Evolutionary conservation across 2,888 invertebrate genomes (phyloP).

Genomic region (Cryptocephalus primarius): DNA sequence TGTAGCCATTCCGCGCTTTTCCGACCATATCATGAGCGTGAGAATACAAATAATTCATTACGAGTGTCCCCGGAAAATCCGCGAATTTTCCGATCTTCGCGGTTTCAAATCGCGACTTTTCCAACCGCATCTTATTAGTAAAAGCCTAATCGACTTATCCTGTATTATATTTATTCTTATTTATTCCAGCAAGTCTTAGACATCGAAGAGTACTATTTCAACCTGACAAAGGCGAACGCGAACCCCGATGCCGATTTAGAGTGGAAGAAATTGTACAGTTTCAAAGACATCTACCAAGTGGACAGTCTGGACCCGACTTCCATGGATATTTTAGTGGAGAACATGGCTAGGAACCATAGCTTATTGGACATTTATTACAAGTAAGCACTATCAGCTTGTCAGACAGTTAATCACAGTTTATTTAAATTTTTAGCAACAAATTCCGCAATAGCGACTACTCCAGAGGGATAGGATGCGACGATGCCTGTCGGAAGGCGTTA

Average conservation of each 20-base stretch:
- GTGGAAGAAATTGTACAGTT: conserved; percentile 66
- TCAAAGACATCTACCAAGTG: conserved; percentile 54
- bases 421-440: conserved; percentile 14
- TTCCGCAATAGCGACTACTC: conserved; percentile 17
- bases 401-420: not conserved
- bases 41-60: too few species aligned
- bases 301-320: conserved; percentile 49
- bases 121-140: too few species aligned
- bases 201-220: conserved; percentile 61
- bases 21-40: too few species aligned
- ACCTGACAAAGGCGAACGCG: conserved; percentile 61
- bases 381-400: conserved; percentile 26
- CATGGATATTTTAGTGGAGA: conserved; percentile 47
- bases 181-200: conserved; percentile 47
- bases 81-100: too few species aligned
- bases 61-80: too few species aligned
- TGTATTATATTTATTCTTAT: conserved; percentile 2
- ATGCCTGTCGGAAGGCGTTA: conserved; percentile 20
- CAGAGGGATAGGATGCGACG: conserved; percentile 16
- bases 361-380: conserved; percentile 33
- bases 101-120: too few species aligned
- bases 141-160: too few species aligned
- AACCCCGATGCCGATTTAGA: conserved; percentile 37
- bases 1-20: too few species aligned
- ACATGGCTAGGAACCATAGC: conserved; percentile 45